Evolutionary conservation across 2,797 vertebrate genomes (phyloP), one percentile per base, ranked within the genome.

Genomic region (Chrosomus eos): DNA sequence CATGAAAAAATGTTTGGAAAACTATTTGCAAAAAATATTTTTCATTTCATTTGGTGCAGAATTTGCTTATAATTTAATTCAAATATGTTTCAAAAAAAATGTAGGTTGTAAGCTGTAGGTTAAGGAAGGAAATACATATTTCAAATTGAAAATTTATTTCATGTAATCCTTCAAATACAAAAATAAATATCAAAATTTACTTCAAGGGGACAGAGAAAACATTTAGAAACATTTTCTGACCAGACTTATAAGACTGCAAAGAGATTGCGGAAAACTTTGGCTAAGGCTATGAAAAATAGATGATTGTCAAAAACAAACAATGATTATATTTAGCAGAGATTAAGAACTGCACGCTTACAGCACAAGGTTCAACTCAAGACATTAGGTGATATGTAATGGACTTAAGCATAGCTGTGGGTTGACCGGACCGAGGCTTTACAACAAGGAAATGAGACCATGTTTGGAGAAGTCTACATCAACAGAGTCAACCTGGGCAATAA

Each of bases 361-460:
- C 38, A 33, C n/a, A 31, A 48, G 26, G 67, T 60, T 71, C 77
- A 55, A 80, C 85, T 85, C 87, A 87, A 89, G 73, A 71, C 86
- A 77, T 87, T 88, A 86, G 88, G 91, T 88, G 92, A 89, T 66
- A 73, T 88, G 89, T 87, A 85, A 90, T 85, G 86, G 89, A 91
- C 87, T 89, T 77, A 89, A 89, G 90, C 87, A 79, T 85, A 86
- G 76, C 75, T 67, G 80, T 83, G 77, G 58, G 48, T 87, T 21
- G 84, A 91, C 88, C 92, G 89, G 90, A 92, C 92, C 16, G 86
- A 91, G 88, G 87, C 90, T 90, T 87, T 88, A 93, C 93, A 91
- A 93, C 88, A 81, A 90, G 89, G 89, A 91, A 92, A 93, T 94
- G 89, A 93, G 90, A 93, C 93, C 89, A 92, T 93, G 91, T 93